Percentiles rank a stretch among this genome's conserved stretches.
Conservation (phyloP, 2,113 vertebrate species). For the Alethe diademata region DNA sequence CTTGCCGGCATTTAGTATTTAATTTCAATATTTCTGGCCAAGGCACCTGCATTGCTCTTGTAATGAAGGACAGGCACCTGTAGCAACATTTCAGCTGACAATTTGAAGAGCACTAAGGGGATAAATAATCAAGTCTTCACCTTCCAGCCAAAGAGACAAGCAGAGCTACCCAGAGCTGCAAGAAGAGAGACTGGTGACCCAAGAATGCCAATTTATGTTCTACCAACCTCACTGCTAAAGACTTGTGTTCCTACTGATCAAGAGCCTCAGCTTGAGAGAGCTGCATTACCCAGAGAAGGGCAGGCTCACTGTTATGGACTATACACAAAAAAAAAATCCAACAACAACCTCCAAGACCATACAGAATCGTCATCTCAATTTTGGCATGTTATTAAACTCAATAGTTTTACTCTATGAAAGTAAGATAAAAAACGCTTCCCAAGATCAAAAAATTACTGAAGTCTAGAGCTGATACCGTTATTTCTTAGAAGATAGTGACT, state of each 20-base stretch:
- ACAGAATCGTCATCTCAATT: background rate
- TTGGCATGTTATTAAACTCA: background rate
- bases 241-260: rapidly evolving
- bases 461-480: background rate
- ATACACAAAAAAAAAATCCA: no score
- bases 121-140: background rate
- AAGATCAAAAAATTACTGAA: background rate
- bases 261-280: background rate
- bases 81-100: background rate
- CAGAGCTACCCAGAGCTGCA: background rate
- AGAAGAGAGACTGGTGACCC: background rate
- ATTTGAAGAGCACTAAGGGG: background rate
- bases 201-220: background rate
- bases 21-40: background rate
- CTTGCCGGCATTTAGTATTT: background rate
- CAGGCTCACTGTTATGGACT: background rate
- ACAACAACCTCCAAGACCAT: rapidly evolving
- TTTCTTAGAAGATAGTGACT: background rate
- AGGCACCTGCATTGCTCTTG: background rate
- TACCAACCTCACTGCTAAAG: background rate
- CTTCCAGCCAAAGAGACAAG: background rate
- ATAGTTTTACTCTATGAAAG: background rate
- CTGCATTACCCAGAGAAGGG: background rate
- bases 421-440: background rate
- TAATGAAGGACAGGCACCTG: background rate